These are phyloP conservation scores for Blastomussa wellsi DNA, from an alignment of 92 coral and sea anemone species.

Conservation along the genomic window DNA sequence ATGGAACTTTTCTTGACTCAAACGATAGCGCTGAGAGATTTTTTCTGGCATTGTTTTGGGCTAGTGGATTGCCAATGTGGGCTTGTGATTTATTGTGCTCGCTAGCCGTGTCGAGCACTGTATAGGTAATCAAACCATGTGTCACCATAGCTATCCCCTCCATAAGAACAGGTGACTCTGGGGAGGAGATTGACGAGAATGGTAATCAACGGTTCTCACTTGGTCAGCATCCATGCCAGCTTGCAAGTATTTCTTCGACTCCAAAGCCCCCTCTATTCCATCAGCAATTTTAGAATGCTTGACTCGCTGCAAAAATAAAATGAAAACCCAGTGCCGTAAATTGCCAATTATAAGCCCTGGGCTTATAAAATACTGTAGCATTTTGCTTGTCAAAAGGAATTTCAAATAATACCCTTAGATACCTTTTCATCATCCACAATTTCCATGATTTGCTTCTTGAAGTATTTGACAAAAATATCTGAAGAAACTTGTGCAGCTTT, in stretches of 20 bases:
- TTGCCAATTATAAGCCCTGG: too few species aligned
- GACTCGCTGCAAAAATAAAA: conserved; percentile 62
- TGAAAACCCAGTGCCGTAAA: too few species aligned
- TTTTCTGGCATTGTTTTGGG: too few species aligned
- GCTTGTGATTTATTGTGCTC: too few species aligned
- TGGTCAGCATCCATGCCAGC: conserved; percentile 97
- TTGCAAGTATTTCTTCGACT: conserved; percentile 82
- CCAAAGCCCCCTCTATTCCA: conserved; percentile 84
- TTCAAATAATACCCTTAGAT: neutral
- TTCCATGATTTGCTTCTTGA: conserved; percentile 97
- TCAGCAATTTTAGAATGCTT: conserved; percentile 97
- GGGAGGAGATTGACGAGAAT: too few species aligned
- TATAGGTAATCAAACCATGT: too few species aligned
- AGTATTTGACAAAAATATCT: conserved; percentile 91
- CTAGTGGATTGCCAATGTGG: too few species aligned
- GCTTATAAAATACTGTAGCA: neutral
- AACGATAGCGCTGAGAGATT: too few species aligned
- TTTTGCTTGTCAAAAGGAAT: neutral
- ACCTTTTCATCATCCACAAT: conserved; percentile 99
- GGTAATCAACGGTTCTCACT: conserved; percentile 58
- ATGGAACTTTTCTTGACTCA: too few species aligned
- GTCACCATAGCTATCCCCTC: too few species aligned
- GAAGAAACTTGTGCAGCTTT: conserved; percentile 98
- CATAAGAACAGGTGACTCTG: too few species aligned
- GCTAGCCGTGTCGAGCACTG: too few species aligned